Base-by-base conservation (phyloP, 2,888 invertebrate species). In the Acrobeloides nanus region DNA sequence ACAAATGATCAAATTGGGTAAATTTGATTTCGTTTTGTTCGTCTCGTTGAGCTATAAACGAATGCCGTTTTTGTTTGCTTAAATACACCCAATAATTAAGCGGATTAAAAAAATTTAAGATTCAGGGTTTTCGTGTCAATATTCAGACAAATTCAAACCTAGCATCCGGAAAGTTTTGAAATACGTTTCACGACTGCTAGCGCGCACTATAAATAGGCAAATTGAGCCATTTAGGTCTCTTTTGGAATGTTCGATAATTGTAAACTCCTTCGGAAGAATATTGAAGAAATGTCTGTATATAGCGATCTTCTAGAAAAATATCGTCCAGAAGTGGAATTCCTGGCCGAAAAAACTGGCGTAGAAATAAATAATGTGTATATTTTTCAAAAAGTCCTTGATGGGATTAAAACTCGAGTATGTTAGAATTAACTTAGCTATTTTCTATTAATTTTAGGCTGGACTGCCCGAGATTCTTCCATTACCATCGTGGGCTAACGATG, bases 181-280 rank as follows among this genome's bases (percentile, higher is more conserved):
- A n/a, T n/a, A n/a, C n/a, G n/a, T n/a, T n/a, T n/a, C n/a, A n/a
- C n/a, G n/a, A n/a, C n/a, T n/a, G n/a, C n/a, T n/a, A n/a, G n/a
- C n/a, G n/a, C n/a, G n/a, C n/a, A n/a, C n/a, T n/a, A n/a, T n/a
- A n/a, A n/a, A n/a, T n/a, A n/a, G n/a, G n/a, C n/a, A n/a, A n/a
- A n/a, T n/a, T n/a, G n/a, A n/a, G n/a, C n/a, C n/a, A n/a, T 48
- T 24, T 24, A 59, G 62, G 59, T 62, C 18, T 61, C 61, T 7
- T 52, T 58, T 3, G 63, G 50, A 23, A 2, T 39, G 12, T 46
- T 50, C 33, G 46, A 46, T 31, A 15, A 24, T 12, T 50, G 50
- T 25, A 32, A 31, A 12, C 15, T 17, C 3, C 38, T 50, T 1
- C n/a, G 26, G 5, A 12, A 15, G 2, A 10, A 23, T 1, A 35